Conservation (phyloP, 2,888 invertebrate species). For the Antitype chi region DNA sequence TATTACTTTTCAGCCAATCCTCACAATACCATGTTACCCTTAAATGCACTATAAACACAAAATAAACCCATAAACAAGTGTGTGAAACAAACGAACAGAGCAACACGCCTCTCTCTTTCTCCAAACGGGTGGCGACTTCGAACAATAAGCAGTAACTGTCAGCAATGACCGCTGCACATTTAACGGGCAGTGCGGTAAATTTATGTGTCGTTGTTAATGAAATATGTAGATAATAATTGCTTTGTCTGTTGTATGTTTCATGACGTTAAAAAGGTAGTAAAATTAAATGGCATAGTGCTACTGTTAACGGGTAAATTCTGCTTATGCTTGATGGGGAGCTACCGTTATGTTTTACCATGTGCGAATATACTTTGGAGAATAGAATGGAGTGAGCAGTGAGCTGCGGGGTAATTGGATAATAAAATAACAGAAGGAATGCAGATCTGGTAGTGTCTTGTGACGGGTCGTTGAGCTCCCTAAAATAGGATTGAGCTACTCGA, state of each 20-base stretch:
- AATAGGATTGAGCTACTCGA: too few species aligned
- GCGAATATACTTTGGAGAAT: too few species aligned
- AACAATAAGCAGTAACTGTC: constrained; percentile 54
- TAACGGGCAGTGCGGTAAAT: constrained; percentile 41
- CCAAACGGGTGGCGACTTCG: constrained; percentile 10
- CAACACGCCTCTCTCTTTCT: constrained; percentile 27
- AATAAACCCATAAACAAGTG: constrained; percentile 47
- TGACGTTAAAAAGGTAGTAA: constrained; percentile 40
- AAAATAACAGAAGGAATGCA: too few species aligned
- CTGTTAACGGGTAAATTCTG: not conserved
- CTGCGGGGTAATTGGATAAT: too few species aligned
- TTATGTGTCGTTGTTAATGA: constrained; percentile 55
- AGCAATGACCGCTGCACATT: constrained; percentile 26
- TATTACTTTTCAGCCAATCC: constrained; percentile 21
- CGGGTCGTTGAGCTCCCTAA: too few species aligned
- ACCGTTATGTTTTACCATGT: not conserved
- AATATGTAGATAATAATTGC: constrained; percentile 54
- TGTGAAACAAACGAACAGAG: constrained; percentile 19
- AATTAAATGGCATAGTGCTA: constrained; percentile 25
- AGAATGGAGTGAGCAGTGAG: not conserved
- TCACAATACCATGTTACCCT: constrained; percentile 7
- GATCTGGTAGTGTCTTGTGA: too few species aligned
- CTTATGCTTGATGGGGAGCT: not conserved
- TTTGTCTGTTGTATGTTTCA: constrained; percentile 5
- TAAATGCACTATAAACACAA: constrained; percentile 30